Conservation (phyloP, 1,140 invertebrate species). For the Tachypleus tridentatus region DNA sequence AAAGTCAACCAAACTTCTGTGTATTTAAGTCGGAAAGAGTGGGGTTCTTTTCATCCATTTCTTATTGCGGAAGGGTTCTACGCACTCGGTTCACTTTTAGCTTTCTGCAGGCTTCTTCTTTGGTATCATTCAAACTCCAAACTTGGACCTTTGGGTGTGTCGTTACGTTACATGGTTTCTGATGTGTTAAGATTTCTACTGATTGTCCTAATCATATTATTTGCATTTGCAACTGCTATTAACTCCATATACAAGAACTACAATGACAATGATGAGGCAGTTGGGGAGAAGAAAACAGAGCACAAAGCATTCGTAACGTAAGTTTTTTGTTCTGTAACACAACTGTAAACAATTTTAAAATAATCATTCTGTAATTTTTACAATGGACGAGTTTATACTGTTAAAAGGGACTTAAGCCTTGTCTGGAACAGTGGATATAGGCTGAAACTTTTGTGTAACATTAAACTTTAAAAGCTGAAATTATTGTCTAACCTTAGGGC, state of each 20-base stretch:
- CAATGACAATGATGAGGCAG: constrained; percentile 4
- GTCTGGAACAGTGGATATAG: no score
- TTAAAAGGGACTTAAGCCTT: no score
- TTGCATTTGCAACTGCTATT: constrained; percentile 20
- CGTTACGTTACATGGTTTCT: constrained; percentile 18
- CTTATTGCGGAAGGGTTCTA: constrained; percentile 21
- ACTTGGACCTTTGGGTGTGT: constrained; percentile 40
- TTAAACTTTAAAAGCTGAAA: no score
- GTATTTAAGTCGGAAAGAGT: constrained; percentile 10
- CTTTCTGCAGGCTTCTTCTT: constrained; percentile 37
- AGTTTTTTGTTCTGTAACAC: neutral
- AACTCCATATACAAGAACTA: constrained; percentile 24
- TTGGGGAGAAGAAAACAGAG: constrained; percentile 8
- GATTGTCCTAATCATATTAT: constrained; percentile 20
- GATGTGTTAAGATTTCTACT: constrained; percentile 20
- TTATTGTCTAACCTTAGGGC: no score
- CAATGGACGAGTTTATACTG: no score
- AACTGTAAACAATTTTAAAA: neutral
- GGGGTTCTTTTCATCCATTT: constrained; percentile 21
- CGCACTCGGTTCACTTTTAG: constrained; percentile 18
- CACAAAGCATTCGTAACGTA: neutral
- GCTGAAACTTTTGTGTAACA: no score
- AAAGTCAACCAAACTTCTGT: neutral
- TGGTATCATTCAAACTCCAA: constrained; percentile 44
- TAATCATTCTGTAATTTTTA: neutral